Evolutionary conservation across 2,113 vertebrate genomes (phyloP).

Genomic region (Ctenomys sociabilis): DNA sequence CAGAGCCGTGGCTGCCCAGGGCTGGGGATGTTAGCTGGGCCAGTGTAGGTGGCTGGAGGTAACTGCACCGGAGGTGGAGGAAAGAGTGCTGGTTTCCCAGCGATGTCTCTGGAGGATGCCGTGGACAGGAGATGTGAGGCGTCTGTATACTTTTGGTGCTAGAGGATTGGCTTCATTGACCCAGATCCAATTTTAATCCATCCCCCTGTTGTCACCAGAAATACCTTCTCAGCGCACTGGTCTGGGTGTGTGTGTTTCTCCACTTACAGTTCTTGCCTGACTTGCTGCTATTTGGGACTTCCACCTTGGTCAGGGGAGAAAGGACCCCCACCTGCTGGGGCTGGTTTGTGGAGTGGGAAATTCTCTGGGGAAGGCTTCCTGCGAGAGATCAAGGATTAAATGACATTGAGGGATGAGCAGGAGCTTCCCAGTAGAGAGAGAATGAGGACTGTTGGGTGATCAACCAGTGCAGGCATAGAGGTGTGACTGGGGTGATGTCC

Average conservation of each 20-base stretch:
- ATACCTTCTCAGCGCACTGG: background rate
- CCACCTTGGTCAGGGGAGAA: background rate
- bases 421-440: background rate
- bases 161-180: background rate
- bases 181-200: background rate
- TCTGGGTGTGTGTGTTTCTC: background rate
- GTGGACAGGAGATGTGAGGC: background rate
- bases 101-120: background rate
- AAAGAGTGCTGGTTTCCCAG: background rate
- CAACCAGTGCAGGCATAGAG: fast-evolving
- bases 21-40: fast-evolving
- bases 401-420: background rate
- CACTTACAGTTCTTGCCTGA: background rate
- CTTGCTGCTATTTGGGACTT: background rate
- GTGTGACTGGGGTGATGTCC: background rate
- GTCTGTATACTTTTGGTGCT: background rate
- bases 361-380: background rate
- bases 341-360: background rate
- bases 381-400: background rate
- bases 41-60: background rate
- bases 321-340: background rate
- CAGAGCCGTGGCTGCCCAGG: fast-evolving
- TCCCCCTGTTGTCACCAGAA: background rate
- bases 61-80: background rate
- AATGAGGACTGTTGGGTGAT: background rate